Evolutionary conservation across 2,113 vertebrate genomes (phyloP), one percentile per base, ranked within the genome.

Genomic region (Platysternon megacephalum): DNA sequence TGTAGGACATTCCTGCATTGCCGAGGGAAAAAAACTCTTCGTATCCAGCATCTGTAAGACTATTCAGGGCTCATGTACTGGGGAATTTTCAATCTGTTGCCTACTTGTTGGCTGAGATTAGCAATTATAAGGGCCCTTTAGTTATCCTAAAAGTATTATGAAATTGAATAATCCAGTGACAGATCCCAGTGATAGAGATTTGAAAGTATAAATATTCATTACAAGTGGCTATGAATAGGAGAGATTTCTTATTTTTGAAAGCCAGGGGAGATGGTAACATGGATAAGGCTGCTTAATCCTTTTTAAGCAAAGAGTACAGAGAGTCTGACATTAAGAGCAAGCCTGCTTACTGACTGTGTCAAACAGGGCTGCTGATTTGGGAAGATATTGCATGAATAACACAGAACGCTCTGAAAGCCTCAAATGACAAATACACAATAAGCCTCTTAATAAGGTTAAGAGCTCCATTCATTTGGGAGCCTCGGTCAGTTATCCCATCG

Each of bases 221-320:
- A 85, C 86, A 8, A 1, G 5, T 56, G 3, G 74, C 86, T 86
- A 52, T 72, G 97, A 97, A 94, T 85, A 90, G 93, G 72, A 86
- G 94, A 96, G 93, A 89, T 89, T 88, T 56, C 85, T 87, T 85
- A 26, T 35, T 85, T 90, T 52, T 79, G 61, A 90, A 90, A 94
- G 90, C 86, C 74, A 29, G 85, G 84, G 88, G 86, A 94, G 95
- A 94, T 93, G 93, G 86, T 44, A 83, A 55, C 79, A 48, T 13
- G 86, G 94, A 93, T 91, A 96, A 90, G 14, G 56, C 68, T 48
- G 89, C 85, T 94, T 90, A 83, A 95, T 96, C 95, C 92, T 90
- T 90, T 86, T 56, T 61, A 74, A 86, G 93, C 92, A 80, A 93
- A 93, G 39, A 85, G 92, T 39, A 48, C 86, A 35, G 83, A 83